phyloP scores from a whole-genome alignment of 2,797 vertebrate genomes.

The Dryobates pubescens region DNA sequence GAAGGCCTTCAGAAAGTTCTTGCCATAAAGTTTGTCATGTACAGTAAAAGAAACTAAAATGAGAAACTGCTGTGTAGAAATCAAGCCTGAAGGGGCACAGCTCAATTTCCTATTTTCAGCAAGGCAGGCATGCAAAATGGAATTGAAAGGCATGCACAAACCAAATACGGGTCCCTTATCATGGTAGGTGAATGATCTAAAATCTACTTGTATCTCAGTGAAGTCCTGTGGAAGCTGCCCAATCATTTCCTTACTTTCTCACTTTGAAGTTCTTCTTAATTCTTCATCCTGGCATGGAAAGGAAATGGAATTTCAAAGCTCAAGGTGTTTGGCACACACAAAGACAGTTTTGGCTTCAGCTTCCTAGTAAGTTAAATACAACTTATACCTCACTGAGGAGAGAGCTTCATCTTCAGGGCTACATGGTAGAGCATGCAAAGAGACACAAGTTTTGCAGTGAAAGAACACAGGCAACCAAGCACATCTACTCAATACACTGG shows the following conservation, averaged over 20 bases:
- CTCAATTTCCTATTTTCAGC: background rate
- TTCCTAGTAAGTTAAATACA: background rate
- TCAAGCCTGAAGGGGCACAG: background rate
- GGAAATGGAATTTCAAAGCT: background rate
- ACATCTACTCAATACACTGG: background rate
- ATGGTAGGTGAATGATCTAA: background rate
- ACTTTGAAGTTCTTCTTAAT: background rate
- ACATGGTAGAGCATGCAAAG: background rate
- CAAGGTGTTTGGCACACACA: background rate
- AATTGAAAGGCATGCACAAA: background rate
- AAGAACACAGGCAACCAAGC: background rate
- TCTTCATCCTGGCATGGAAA: background rate
- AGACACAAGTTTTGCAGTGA: background rate
- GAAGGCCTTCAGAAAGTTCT: background rate
- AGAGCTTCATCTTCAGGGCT: background rate
- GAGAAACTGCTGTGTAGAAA: background rate
- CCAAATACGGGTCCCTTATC: background rate
- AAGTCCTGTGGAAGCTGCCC: background rate
- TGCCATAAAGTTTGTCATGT: background rate
- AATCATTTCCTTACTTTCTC: background rate
- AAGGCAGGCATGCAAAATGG: background rate
- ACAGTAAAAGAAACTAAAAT: background rate
- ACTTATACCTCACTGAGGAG: background rate
- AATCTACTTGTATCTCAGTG: background rate
- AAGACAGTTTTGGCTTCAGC: background rate